Conservation (phyloP, 2,888 invertebrate species). For the Phorcus lineatus region DNA sequence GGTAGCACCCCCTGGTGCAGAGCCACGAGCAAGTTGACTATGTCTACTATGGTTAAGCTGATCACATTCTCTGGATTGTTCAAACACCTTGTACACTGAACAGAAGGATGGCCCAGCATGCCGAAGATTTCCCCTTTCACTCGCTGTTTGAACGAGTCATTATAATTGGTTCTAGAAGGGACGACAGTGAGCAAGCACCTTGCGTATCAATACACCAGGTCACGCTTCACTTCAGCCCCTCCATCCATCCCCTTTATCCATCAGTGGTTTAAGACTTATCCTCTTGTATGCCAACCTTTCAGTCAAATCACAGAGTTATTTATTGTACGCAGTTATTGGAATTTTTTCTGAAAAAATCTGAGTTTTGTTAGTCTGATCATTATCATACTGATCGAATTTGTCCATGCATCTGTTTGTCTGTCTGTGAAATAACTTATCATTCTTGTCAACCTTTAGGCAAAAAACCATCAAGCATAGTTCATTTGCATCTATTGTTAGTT, state of each 20-base stretch:
- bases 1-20: neutral
- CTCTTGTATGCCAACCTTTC: too few relatives aligned
- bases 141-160: neutral
- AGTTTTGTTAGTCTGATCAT: too few relatives aligned
- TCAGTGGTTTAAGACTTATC: neutral
- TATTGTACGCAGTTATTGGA: too few relatives aligned
- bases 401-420: too few relatives aligned
- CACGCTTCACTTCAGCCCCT: neutral
- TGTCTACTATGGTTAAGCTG: neutral
- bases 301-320: too few relatives aligned
- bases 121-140: constrained; percentile 3
- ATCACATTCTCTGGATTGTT: constrained; percentile 13
- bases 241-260: neutral
- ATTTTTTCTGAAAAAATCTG: too few relatives aligned
- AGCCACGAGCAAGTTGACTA: neutral
- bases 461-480: too few relatives aligned
- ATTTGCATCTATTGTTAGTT: too few relatives aligned
- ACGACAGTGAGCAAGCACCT: neutral
- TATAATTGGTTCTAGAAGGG: neutral
- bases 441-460: too few relatives aligned
- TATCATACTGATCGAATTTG: too few relatives aligned
- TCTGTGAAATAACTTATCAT: too few relatives aligned
- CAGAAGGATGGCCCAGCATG: neutral
- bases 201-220: neutral
- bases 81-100: constrained; percentile 13